Conservation (phyloP, 2,888 invertebrate genomes). For the Cheilosia pagana region DNA sequence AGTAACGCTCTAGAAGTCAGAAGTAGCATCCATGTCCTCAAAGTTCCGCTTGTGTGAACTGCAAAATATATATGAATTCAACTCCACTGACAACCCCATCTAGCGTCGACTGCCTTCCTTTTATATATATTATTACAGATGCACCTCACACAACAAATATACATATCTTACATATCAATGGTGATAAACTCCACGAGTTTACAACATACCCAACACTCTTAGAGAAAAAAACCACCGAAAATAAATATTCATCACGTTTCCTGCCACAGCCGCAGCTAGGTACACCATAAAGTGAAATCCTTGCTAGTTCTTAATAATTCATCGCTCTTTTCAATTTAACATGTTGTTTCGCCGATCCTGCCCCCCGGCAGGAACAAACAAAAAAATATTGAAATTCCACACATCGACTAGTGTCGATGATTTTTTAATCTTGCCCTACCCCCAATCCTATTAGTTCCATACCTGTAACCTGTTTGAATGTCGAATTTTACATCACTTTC, state of each 20-base stretch:
- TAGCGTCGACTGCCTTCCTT: neutral
- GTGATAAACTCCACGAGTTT: neutral
- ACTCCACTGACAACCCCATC: no score
- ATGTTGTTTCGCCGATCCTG: neutral
- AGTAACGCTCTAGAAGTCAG: no score
- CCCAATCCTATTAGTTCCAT: constrained; percentile 70
- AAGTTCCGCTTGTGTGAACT: no score
- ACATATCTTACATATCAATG: constrained; percentile 1
- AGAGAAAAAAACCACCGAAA: neutral
- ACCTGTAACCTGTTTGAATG: constrained; percentile 62
- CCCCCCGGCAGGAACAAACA: constrained; percentile 1
- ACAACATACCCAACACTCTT: neutral
- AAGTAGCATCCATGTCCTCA: no score
- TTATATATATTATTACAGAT: neutral
- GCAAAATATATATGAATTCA: no score
- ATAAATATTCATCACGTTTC: constrained; percentile 65
- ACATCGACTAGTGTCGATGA: constrained; percentile 64
- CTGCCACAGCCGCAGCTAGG: constrained; percentile 15
- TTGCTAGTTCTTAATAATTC: constrained; percentile 69
- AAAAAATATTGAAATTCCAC: constrained; percentile 67
- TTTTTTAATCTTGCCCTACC: constrained; percentile 59
- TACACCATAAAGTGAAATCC: constrained; percentile 68
- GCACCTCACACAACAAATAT: neutral
- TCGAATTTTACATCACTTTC: constrained; percentile 49
- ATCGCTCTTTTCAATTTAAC: constrained; percentile 50